These are phyloP conservation scores for Unio pictorum DNA, from an alignment of 2,888 invertebrate genomes.

Conservation along the genomic window DNA sequence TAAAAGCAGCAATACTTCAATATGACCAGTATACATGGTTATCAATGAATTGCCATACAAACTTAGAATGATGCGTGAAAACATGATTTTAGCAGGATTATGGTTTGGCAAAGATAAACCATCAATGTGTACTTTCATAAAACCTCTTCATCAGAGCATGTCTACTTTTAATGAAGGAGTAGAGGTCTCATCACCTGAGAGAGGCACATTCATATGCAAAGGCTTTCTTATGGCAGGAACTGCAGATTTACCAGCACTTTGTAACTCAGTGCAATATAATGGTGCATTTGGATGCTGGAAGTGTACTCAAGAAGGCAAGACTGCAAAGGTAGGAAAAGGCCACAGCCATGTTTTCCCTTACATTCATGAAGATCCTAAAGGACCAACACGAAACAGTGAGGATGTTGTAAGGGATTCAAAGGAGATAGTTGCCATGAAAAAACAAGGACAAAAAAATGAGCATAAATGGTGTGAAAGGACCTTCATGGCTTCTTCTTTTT, in stretches of 20 bases:
- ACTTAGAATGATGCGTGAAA: conserved; percentile 16
- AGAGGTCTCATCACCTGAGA: conserved; percentile 1
- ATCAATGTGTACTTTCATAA: conserved; percentile 3
- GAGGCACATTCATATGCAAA: conserved; percentile 5
- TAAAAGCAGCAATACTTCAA: conserved; percentile 9
- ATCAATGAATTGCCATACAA: conserved; percentile 21
- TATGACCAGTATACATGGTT: conserved; percentile 17
- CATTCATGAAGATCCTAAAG: conserved; percentile 2
- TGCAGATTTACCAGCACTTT: conserved; percentile 15
- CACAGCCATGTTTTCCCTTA: too few relatives aligned
- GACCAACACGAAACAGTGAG: conserved; percentile 6
- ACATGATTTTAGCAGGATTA: conserved; percentile 13
- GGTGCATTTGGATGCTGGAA: conserved; percentile 14
- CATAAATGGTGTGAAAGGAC: conserved; percentile 7
- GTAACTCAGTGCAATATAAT: conserved; percentile 17
- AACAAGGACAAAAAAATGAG: too few relatives aligned
- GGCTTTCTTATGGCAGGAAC: conserved; percentile 8
- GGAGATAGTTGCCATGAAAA: conserved; percentile 1
- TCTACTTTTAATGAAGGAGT: conserved; percentile 2
- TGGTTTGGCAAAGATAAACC: conserved; percentile 7
- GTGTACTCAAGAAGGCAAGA: conserved; percentile 11
- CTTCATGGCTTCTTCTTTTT: too few relatives aligned
- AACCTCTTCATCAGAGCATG: conserved; percentile 5
- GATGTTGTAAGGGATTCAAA: conserved; percentile 1
- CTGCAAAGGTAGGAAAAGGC: too few relatives aligned